Percentiles rank a stretch among this genome's conserved stretches.
Evolutionary conservation across 1,140 invertebrate species (phyloP).

Genomic region (Sesamia nonagrioides): DNA sequence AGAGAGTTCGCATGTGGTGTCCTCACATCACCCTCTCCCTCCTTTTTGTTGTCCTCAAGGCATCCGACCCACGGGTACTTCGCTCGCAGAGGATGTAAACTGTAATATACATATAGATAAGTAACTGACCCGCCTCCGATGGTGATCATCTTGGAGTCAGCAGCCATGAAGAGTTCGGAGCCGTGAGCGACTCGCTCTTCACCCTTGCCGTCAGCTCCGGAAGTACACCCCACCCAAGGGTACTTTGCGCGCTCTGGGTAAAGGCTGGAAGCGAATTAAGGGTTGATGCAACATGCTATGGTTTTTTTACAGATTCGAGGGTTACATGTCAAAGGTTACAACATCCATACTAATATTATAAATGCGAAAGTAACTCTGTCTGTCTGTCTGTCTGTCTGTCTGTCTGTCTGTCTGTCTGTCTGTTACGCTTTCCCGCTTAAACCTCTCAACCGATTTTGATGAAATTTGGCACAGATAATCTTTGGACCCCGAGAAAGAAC

Average conservation of each 20-base stretch:
- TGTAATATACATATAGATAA: conserved; percentile 56
- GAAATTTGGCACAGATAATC: too few species aligned
- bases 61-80: conserved; percentile 97
- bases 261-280: conserved; percentile 84
- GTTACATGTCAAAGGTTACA: background rate
- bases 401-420: too few species aligned
- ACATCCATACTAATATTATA: too few species aligned
- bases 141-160: conserved; percentile 97
- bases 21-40: conserved; percentile 86
- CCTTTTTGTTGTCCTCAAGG: conserved; percentile 77
- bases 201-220: conserved; percentile 88
- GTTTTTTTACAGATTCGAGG: conserved; percentile 20
- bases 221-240: conserved; percentile 93
- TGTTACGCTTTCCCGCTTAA: too few species aligned
- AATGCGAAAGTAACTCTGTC: too few species aligned
- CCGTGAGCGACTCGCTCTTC: conserved; percentile 91
- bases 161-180: conserved; percentile 98
- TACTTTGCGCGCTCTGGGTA: conserved; percentile 96
- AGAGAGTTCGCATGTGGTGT: conserved; percentile 94
- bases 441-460: too few species aligned
- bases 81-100: conserved; percentile 93
- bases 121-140: conserved; percentile 88
- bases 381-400: too few species aligned
- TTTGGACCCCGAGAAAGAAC: too few species aligned
- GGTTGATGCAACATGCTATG: conserved; percentile 50